These are phyloP conservation scores for Heteromurus nitidus DNA, from an alignment of 2,888 invertebrate species.

Conservation along the genomic window DNA sequence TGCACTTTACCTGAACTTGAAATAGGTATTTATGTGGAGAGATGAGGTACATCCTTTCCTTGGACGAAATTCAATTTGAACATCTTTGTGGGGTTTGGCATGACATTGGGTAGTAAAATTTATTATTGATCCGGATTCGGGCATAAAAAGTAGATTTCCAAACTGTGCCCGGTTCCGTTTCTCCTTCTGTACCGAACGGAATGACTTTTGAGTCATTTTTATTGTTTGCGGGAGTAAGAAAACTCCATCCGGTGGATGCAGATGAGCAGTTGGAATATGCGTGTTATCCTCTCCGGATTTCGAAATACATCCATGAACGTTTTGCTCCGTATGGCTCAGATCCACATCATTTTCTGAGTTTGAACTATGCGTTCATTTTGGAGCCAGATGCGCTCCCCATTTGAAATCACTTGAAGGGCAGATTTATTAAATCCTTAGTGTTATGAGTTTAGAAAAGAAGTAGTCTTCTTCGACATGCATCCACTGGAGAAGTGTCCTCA, in stretches of 20 bases:
- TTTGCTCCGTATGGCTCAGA: conserved; percentile 5
- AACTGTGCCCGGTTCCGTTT: no score
- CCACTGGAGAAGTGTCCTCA: not conserved
- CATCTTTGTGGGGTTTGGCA: conserved; percentile 25
- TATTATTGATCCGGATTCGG: conserved; percentile 37
- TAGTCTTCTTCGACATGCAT: not conserved
- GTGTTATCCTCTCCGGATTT: no score
- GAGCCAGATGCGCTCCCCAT: conserved; percentile 50
- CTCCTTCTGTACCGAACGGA: no score
- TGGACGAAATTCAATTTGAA: conserved; percentile 37
- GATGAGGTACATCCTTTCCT: not conserved
- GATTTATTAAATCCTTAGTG: conserved; percentile 55
- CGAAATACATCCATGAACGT: no score
- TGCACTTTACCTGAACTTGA: no score
- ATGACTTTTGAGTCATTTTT: conserved; percentile 41
- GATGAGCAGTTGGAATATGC: no score
- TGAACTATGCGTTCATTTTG: no score
- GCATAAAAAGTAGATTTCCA: conserved; percentile 46
- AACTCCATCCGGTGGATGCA: no score
- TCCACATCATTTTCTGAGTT: no score
- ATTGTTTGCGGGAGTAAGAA: conserved; percentile 35
- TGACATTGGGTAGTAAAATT: conserved; percentile 41
- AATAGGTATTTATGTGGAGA: no score
- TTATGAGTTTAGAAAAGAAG: conserved; percentile 28
- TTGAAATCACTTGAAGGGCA: conserved; percentile 50